These are phyloP conservation scores for Neostethus bicornis DNA, from an alignment of 2,797 vertebrate species.

Conservation along the genomic window DNA sequence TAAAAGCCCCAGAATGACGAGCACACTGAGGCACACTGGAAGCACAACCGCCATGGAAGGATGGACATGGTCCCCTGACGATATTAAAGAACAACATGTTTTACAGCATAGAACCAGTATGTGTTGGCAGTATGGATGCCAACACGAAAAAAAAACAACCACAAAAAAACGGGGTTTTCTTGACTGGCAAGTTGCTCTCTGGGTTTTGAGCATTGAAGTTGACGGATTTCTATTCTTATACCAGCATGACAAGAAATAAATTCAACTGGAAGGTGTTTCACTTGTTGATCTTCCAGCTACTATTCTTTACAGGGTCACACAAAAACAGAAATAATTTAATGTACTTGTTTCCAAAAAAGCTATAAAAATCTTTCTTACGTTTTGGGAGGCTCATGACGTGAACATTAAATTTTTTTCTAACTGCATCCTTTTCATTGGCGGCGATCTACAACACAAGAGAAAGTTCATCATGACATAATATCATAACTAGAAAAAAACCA, in stretches of 20 bases:
- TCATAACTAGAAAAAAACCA: no score
- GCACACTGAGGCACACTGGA: conserved; percentile 50
- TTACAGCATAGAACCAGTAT: neutral
- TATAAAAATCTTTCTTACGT: conserved; percentile 50
- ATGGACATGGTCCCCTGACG: conserved; percentile 31
- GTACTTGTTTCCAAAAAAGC: no score
- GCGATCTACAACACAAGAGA: conserved; percentile 69
- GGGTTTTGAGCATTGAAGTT: neutral
- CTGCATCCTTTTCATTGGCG: conserved; percentile 77
- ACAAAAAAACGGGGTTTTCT: no score
- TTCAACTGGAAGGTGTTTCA: neutral
- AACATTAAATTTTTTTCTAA: conserved; percentile 75
- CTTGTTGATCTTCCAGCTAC: no score
- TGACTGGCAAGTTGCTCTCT: neutral
- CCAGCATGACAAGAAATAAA: neutral
- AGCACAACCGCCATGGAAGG: conserved; percentile 53
- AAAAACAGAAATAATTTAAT: no score
- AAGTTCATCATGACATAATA: neutral
- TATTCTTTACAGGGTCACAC: no score
- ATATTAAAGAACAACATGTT: neutral
- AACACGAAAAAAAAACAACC: no score
- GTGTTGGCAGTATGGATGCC: neutral
- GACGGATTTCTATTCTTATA: no score
- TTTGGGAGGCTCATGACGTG: conserved; percentile 39
- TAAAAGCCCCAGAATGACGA: conserved; percentile 24